These are phyloP conservation scores for Enteromius trimaculatus DNA, from an alignment of 2,797 vertebrate species.

Conservation along the genomic window DNA sequence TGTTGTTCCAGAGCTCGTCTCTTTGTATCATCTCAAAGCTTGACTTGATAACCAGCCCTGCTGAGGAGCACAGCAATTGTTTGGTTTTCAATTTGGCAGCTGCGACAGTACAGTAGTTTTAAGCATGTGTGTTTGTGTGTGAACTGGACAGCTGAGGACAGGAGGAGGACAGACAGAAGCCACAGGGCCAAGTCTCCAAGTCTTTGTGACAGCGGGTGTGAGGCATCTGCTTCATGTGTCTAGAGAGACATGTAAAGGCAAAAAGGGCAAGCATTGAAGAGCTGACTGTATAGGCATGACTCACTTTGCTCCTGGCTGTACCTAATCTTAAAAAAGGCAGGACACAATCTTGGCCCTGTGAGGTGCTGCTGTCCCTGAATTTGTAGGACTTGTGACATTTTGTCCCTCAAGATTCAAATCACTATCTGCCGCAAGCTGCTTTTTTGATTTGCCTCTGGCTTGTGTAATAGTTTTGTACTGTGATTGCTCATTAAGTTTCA, in stretches of 20 bases:
- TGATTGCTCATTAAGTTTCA: conserved; percentile 9
- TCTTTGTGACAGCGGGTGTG: conserved; percentile 52
- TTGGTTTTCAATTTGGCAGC: conserved; percentile 40
- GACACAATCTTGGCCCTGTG: not conserved
- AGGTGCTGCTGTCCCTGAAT: not conserved
- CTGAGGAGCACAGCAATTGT: conserved; percentile 28
- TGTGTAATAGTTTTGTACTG: not conserved
- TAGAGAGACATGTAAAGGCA: conserved; percentile 50
- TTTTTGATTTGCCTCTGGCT: conserved; percentile 8
- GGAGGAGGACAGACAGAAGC: conserved; percentile 32
- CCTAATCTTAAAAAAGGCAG: conserved; percentile 25
- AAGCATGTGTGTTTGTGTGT: conserved; percentile 36
- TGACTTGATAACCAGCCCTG: conserved; percentile 29
- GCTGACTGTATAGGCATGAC: conserved; percentile 21
- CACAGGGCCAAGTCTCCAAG: conserved; percentile 46
- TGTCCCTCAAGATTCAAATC: conserved; percentile 18
- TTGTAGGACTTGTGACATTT: conserved; percentile 18
- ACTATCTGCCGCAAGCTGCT: conserved; percentile 1
- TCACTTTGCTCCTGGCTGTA: conserved; percentile 4
- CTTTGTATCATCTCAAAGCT: conserved; percentile 20
- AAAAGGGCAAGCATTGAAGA: conserved; percentile 33
- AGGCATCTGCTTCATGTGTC: conserved; percentile 55
- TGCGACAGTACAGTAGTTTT: conserved; percentile 2
- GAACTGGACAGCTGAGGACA: conserved; percentile 56
- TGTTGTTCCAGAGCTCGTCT: conserved; percentile 25